phyloP scores from a whole-genome alignment of 2,797 vertebrate genomes.

The Avahi laniger region DNA sequence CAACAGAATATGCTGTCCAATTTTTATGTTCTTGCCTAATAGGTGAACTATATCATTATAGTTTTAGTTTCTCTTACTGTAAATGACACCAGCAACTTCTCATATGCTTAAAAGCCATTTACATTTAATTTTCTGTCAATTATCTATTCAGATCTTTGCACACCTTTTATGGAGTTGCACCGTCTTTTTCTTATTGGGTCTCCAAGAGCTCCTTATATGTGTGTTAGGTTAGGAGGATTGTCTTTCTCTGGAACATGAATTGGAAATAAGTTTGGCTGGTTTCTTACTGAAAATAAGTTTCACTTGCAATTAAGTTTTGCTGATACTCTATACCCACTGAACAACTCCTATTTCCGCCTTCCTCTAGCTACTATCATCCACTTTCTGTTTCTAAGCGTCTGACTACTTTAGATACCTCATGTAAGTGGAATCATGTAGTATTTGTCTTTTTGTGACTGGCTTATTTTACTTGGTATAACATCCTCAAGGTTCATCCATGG shows the following conservation, averaged over 20 bases:
- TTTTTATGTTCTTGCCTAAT: background rate
- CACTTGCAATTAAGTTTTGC: background rate
- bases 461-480: background rate
- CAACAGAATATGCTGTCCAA: background rate
- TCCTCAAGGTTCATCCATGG: background rate
- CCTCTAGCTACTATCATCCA: background rate
- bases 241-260: background rate
- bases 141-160: background rate
- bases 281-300: background rate
- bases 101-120: background rate
- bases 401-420: background rate
- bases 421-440: background rate
- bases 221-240: background rate
- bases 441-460: background rate
- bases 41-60: background rate
- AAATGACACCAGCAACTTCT: background rate
- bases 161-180: background rate
- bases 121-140: slow-evolving; percentile 3
- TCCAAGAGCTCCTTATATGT: background rate
- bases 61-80: slow-evolving; percentile 2
- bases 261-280: background rate
- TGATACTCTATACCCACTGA: background rate
- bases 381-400: background rate
- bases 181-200: background rate
- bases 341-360: background rate